phyloP scores from a whole-genome alignment of 2,113 vertebrate species.

The Beaufortia kweichowensis region DNA sequence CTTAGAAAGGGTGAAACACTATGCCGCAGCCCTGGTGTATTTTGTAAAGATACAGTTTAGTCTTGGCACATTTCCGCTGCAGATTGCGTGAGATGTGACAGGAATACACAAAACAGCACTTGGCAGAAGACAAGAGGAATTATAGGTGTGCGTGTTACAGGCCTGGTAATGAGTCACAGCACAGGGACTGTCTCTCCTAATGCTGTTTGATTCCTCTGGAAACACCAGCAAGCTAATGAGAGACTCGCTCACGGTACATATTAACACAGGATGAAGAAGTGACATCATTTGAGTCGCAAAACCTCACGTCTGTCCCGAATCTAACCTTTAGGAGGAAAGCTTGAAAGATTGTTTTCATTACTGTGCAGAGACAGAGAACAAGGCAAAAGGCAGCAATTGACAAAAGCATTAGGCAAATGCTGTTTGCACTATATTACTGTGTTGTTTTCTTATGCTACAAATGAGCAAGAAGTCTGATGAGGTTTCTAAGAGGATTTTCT shows the following conservation, averaged over 20 bases:
- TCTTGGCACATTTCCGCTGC: slow-evolving; percentile 5
- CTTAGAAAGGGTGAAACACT: neutral
- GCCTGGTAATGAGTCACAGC: slow-evolving; percentile 68
- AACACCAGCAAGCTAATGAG: slow-evolving; percentile 71
- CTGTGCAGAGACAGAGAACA: neutral
- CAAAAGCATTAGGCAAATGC: slow-evolving; percentile 19
- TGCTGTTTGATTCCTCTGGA: slow-evolving; percentile 61
- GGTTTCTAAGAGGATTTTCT: neutral
- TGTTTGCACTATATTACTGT: neutral
- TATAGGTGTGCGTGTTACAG: slow-evolving; percentile 64
- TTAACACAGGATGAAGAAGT: slow-evolving; percentile 43
- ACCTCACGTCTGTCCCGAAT: slow-evolving; percentile 14
- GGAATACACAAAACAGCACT: slow-evolving; percentile 4
- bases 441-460: neutral
- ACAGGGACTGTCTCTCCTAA: slow-evolving; percentile 56
- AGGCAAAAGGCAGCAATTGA: slow-evolving; percentile 1
- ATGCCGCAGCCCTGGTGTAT: neutral
- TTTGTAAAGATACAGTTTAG: slow-evolving; percentile 21
- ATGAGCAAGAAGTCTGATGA: slow-evolving; percentile 5
- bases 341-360: slow-evolving; percentile 33
- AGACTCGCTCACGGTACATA: slow-evolving; percentile 60
- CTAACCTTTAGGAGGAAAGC: slow-evolving; percentile 28
- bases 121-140: slow-evolving; percentile 51
- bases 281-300: neutral
- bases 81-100: slow-evolving; percentile 24